Conservation (phyloP, 2,888 invertebrate genomes). For the Xestoiulus laeticollis region DNA sequence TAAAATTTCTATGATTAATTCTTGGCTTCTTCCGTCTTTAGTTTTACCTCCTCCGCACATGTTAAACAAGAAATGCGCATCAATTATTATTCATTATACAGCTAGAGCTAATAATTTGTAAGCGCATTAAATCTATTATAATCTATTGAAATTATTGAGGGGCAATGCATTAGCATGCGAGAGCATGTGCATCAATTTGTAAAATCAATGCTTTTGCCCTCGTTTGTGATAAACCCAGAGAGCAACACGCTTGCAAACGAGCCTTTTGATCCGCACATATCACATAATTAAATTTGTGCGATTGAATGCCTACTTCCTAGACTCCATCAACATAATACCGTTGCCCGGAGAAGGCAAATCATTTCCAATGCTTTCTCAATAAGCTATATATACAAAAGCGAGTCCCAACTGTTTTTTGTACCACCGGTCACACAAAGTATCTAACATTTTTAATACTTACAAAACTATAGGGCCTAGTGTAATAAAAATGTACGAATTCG, state of each 20-base stretch:
- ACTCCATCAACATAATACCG: not conserved
- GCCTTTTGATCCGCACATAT: not conserved
- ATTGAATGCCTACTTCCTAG: not conserved
- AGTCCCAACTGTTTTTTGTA: no score
- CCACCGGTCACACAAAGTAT: no score
- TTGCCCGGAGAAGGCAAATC: not conserved
- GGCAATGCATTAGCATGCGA: not conserved
- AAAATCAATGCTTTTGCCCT: slow-evolving; percentile 28
- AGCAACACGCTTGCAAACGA: slow-evolving; percentile 21
- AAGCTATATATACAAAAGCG: not conserved
- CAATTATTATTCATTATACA: slow-evolving; percentile 22
- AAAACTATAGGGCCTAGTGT: no score
- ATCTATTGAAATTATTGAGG: not conserved
- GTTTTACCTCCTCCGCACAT: not conserved
- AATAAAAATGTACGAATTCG: no score
- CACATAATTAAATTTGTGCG: slow-evolving; percentile 10
- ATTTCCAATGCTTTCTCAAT: not conserved
- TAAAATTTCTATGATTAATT: not conserved
- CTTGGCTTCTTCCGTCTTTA: not conserved
- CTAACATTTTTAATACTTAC: no score
- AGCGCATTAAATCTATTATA: slow-evolving; percentile 33
- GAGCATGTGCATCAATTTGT: not conserved
- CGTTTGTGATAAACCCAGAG: not conserved
- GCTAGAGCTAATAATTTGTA: slow-evolving; percentile 1
- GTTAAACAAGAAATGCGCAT: slow-evolving; percentile 14